Evolutionary conservation across 2,797 vertebrate species (phyloP).

Genomic region (Clamator glandarius): DNA sequence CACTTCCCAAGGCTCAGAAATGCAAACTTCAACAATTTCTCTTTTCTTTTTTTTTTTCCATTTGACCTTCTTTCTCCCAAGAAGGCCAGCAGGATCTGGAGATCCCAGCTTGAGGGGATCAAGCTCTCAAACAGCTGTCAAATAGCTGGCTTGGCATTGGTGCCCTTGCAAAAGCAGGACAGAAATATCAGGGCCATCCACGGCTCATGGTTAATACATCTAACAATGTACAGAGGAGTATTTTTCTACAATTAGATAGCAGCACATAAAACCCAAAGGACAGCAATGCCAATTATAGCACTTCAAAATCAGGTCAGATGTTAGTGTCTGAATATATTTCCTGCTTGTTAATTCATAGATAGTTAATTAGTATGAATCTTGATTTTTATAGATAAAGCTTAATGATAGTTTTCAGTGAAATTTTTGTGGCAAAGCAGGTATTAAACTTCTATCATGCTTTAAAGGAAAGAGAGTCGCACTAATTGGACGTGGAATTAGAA

Average conservation of each 20-base stretch:
- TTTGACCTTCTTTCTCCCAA: background rate
- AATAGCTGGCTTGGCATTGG: background rate
- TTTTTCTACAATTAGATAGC: background rate
- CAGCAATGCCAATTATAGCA: rapidly evolving
- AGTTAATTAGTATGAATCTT: background rate
- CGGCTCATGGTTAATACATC: too few relatives aligned
- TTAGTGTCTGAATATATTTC: background rate
- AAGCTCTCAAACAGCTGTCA: too few relatives aligned
- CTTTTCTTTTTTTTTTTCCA: background rate
- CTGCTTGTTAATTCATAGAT: background rate
- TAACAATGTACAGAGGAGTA: background rate
- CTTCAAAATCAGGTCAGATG: background rate
- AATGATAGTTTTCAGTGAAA: background rate
- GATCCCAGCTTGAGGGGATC: too few relatives aligned
- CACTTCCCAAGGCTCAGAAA: background rate
- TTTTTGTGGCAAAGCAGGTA: background rate
- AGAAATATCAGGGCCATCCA: background rate
- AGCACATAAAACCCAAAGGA: background rate
- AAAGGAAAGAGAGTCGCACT: background rate
- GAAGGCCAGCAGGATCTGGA: background rate
- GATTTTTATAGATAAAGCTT: background rate
- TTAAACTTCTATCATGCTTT: background rate
- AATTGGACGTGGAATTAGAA: background rate
- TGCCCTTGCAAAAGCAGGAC: background rate
- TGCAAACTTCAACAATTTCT: background rate